Conservation (phyloP, 2,113 vertebrate genomes). For the Megaceryle maxima region DNA sequence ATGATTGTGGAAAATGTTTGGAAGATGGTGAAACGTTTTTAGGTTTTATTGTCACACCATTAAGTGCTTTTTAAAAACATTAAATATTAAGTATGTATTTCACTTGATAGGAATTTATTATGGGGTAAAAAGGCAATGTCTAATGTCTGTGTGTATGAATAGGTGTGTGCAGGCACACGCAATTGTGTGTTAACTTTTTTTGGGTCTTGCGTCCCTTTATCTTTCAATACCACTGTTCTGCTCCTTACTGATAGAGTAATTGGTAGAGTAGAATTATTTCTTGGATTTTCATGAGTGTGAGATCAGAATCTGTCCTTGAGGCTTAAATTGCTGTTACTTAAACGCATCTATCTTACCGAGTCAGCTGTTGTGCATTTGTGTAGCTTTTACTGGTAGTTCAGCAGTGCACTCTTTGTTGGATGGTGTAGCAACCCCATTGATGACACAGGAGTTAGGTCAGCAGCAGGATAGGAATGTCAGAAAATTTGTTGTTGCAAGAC, state of each 20-base stretch:
- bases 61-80: background rate
- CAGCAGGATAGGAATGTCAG: background rate
- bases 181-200: background rate
- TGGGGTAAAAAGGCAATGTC: background rate
- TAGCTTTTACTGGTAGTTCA: background rate
- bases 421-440: rapidly evolving
- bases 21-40: background rate
- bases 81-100: background rate
- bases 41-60: background rate
- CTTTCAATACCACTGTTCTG: background rate
- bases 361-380: background rate
- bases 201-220: background rate
- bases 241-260: background rate
- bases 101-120: background rate
- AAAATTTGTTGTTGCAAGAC: background rate
- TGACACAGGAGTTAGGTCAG: background rate
- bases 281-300: background rate
- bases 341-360: background rate
- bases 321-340: background rate
- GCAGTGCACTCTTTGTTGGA: background rate
- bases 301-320: conserved; percentile 1
- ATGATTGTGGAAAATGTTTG: background rate
- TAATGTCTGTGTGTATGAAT: background rate
- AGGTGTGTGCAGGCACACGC: background rate
- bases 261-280: background rate